Evolutionary conservation across 2,888 invertebrate species (phyloP), one percentile per base, ranked within the genome.

Genomic region (Cremastobaeus sp.): DNA sequence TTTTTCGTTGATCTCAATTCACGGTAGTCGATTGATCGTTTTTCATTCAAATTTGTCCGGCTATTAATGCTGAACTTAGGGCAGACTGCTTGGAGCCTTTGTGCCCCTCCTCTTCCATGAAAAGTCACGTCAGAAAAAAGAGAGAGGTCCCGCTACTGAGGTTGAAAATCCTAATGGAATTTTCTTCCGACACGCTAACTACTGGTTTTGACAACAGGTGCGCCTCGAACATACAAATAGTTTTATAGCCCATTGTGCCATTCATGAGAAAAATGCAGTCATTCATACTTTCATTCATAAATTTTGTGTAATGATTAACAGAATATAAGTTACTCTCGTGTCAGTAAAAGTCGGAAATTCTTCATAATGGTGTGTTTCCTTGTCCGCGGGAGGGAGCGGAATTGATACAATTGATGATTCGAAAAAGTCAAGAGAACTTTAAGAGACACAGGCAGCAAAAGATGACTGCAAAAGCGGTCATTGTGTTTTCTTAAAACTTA

Each of bases 181-280:
- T 62, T 57, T 37, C 68, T 62, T 66, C 50, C 30, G 62, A 5
- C 21, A 66, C 60, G 50, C 28, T 60, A 45, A 73, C 73, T 73
- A 57, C 68, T 68, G 73, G 73, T 64, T 73, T 73, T 50, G 65
- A 72, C 62, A 34, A 73, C 68, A 73, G 73, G 68, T 73, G 73
- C 45, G 68, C 62, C 41, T 30, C 28, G 34, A 21, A 5, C 34
- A 41, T 11, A 5, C 37, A 4, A 43, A 54, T 43, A 43, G 43
- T n/a, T n/a, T n/a, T n/a, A 52, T 48, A 43, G 21, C 8, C 9
- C n/a, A 48, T 39, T 48, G 39, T 39, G 14, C 17, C 18, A 30
- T 41, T 41, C 35, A 28, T 4, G 17, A 54, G 35, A 45, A 57
- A 34, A 3, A 15, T 47, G n/a, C n/a, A n/a, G n/a, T 47, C 28